phyloP scores from a whole-genome alignment of 1,140 invertebrate species.

The Vanessa tameamea region DNA sequence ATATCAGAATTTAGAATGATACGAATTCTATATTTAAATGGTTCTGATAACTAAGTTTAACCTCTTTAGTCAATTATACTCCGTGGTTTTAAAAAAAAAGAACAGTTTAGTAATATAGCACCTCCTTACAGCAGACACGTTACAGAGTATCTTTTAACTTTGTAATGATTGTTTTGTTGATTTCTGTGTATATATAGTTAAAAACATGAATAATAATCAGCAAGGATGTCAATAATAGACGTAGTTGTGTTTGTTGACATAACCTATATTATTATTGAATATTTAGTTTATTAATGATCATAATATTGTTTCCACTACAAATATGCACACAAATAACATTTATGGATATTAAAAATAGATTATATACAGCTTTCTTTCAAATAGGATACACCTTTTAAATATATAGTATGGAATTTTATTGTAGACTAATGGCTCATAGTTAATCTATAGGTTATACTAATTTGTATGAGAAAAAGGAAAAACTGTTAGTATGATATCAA shows the following conservation, averaged over 20 bases:
- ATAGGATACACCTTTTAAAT: too few relatives aligned
- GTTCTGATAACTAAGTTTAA: not conserved
- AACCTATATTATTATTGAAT: not conserved
- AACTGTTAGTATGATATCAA: too few relatives aligned
- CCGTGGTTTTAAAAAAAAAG: not conserved
- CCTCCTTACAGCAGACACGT: not conserved
- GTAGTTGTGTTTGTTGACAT: not conserved
- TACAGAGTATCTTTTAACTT: not conserved
- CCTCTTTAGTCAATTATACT: not conserved
- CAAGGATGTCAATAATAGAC: not conserved
- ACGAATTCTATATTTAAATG: constrained; percentile 1
- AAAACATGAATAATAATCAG: not conserved
- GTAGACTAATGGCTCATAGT: too few relatives aligned
- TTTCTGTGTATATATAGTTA: not conserved
- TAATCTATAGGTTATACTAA: too few relatives aligned
- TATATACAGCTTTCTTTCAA: too few relatives aligned
- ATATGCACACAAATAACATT: too few relatives aligned
- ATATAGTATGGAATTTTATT: too few relatives aligned
- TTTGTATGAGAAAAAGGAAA: too few relatives aligned
- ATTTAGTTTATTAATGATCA: not conserved
- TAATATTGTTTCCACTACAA: not conserved
- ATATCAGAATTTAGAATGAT: not conserved
- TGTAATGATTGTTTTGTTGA: not conserved
- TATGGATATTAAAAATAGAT: too few relatives aligned
- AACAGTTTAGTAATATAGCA: not conserved